Base-by-base conservation (phyloP, 2,888 invertebrate species). In the Amphimallon solstitiale region DNA sequence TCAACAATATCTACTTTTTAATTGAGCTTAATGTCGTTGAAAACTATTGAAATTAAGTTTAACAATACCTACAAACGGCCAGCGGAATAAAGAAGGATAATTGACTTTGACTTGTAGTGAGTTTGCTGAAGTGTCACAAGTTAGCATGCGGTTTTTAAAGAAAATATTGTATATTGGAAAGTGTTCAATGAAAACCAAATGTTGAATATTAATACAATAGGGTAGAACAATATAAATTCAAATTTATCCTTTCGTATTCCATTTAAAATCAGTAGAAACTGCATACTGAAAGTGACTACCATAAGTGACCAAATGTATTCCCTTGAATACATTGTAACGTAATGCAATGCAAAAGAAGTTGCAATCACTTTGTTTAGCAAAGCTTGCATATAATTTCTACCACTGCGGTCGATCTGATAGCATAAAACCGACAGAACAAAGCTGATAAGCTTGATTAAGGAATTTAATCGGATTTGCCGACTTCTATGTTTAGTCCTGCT, bases 381-480 rank as follows among this genome's bases (percentile, higher is more conserved):
- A 64, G 40, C 64, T 46, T 64, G 64, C 64, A 21, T 46, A 56
- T 64, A 64, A 64, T 64, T 64, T 64, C 56, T 64, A 54, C 63
- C 43, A 45, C 19, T 15, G 63, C 52, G 17, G 34, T 56, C 56
- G 14, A 64, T 64, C 64, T 64, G 64, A 64, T 64, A 64, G 21
- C 37, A 45, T 45, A 14, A 46, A 54, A 54, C 34, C 63, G 63
- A 66, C 65, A 63, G 68, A 56, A 63, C 64, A 63, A 68, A 70
- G 63, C 68, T 70, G 68, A 70, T 68, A 70, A 70, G 68, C 62
- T 67, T 68, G 70, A 70, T 70, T 70, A 68, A 69, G 69, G 69
- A 70, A 67, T 63, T 69, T 68, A 68, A 70, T 70, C 70, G 67
- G 69, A 70, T 70, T 64, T 63, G 52, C 51, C 59, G 62, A 56